These are phyloP conservation scores for Cenopis cana DNA, from an alignment of 2,888 invertebrate genomes.

Conservation along the genomic window DNA sequence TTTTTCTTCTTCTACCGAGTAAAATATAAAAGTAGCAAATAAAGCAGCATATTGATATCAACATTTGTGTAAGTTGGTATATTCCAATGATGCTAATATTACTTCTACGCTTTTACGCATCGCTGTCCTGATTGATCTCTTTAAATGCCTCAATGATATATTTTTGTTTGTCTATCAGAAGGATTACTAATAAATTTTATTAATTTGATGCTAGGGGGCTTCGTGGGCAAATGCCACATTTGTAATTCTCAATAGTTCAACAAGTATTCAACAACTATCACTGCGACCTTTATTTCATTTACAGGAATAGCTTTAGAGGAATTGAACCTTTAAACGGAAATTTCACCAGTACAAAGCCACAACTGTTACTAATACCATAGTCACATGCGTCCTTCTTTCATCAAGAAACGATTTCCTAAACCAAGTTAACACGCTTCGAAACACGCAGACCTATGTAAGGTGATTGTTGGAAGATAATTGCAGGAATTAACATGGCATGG, in stretches of 20 bases:
- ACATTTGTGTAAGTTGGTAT: no score
- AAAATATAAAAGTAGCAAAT: no score
- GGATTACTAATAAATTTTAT: no score
- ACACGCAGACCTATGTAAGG: constrained; percentile 20
- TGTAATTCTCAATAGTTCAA: not conserved
- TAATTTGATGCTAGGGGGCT: no score
- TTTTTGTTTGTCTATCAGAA: no score
- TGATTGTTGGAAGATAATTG: constrained; percentile 41
- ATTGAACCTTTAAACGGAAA: not conserved
- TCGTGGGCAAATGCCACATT: no score
- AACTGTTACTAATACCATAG: not conserved
- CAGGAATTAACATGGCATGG: constrained; percentile 39
- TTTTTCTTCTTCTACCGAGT: not conserved
- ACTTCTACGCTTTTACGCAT: no score
- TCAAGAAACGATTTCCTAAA: not conserved
- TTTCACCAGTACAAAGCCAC: not conserved
- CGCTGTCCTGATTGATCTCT: no score
- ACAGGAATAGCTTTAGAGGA: not conserved
- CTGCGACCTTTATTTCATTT: not conserved
- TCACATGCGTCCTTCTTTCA: not conserved
- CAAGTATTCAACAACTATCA: not conserved
- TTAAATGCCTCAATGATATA: no score
- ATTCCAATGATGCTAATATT: no score
- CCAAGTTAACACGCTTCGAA: constrained; percentile 18
- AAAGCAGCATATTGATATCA: no score